phyloP scores from a whole-genome alignment of 30 jellyfish, hydroid and myxozoan genomes.

The Aurelia aurita complex sp. Pacific region DNA sequence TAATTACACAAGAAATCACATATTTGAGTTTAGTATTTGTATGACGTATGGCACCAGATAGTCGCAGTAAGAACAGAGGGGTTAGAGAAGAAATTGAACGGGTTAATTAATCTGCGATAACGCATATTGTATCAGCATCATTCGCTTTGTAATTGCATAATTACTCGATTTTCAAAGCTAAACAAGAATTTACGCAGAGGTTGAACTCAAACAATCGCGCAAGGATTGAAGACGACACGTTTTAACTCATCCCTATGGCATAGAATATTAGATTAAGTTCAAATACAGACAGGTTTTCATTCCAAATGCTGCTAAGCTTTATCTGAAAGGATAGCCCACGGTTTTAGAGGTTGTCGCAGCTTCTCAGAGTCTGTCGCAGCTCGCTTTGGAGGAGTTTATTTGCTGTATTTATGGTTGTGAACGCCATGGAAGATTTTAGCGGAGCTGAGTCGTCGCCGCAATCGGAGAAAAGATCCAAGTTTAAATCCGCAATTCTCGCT shows the following conservation, averaged over 20 bases:
- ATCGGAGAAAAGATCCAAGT: constrained; percentile 26
- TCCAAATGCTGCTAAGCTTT: too few species aligned
- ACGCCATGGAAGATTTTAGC: too few species aligned
- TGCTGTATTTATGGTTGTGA: too few species aligned
- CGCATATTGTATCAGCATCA: constrained; percentile 44
- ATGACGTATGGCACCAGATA: constrained; percentile 32
- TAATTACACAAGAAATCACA: constrained; percentile 20
- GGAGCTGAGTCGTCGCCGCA: constrained; percentile 34
- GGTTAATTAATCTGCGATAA: constrained; percentile 62
- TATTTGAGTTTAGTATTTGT: constrained; percentile 38
- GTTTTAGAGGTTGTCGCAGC: background rate
- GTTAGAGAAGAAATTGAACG: constrained; percentile 14
- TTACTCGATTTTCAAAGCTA: constrained; percentile 24
- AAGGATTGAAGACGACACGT: too few species aligned
- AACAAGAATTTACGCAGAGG: constrained; percentile 28
- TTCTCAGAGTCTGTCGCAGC: background rate
- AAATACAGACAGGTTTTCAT: too few species aligned
- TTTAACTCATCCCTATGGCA: too few species aligned
- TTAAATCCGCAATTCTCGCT: constrained; percentile 42
- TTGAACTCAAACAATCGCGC: constrained; percentile 39
- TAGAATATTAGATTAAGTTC: too few species aligned
- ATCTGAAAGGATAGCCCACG: too few species aligned
- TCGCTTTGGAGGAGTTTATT: too few species aligned
- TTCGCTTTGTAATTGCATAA: constrained; percentile 6
- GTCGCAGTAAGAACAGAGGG: background rate